phyloP scores from a whole-genome alignment of 2,797 vertebrate species.

The Chiloscyllium punctatum region DNA sequence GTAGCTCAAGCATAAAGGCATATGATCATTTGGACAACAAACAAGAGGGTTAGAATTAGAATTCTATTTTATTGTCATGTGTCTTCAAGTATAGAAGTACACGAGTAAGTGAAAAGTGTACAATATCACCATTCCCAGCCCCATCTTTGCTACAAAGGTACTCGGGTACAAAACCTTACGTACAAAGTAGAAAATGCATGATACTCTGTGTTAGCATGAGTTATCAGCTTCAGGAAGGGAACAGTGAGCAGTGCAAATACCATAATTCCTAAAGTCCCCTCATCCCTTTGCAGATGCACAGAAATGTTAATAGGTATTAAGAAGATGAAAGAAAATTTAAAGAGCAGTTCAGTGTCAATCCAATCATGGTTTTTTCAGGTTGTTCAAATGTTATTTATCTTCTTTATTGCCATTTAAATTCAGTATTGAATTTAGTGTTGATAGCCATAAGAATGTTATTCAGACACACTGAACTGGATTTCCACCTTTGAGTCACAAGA shows the following conservation, averaged over 20 bases:
- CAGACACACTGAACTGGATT: not conserved
- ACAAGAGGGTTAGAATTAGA: not conserved
- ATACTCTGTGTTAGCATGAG: not conserved
- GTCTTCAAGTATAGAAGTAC: no score
- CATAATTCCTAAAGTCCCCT: not conserved
- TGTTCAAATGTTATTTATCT: not conserved
- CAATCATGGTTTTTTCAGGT: not conserved
- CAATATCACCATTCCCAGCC: no score
- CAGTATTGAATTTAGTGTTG: not conserved
- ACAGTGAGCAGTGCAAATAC: not conserved
- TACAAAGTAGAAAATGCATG: not conserved
- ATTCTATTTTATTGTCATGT: no score
- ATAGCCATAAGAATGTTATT: not conserved
- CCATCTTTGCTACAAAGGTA: no score
- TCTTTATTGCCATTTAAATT: not conserved
- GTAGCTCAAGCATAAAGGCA: not conserved
- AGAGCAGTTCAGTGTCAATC: not conserved
- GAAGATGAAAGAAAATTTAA: not conserved
- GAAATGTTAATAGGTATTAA: not conserved
- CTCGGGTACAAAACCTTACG: no score
- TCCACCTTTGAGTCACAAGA: not conserved
- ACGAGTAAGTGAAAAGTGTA: no score
- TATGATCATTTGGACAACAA: not conserved
- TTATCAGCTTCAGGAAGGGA: not conserved
- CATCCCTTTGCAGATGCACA: not conserved